These are phyloP conservation scores for Agrotis exclamationis DNA, from an alignment of 2,888 invertebrate genomes.

Conservation along the genomic window DNA sequence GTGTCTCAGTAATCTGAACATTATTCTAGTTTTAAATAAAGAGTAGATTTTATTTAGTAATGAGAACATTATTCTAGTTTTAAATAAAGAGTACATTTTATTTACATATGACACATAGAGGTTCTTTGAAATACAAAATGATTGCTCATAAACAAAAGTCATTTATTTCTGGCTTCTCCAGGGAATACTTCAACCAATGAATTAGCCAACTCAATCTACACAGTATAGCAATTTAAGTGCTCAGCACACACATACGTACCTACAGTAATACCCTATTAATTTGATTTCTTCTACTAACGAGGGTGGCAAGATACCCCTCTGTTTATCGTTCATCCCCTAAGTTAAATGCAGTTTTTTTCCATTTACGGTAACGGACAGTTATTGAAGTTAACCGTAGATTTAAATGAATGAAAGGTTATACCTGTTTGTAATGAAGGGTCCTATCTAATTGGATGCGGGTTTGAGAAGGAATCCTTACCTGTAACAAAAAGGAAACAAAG, in stretches of 20 bases:
- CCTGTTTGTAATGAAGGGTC: slow-evolving; percentile 42
- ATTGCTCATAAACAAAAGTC: slow-evolving; percentile 33
- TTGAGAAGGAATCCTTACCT: slow-evolving; percentile 64
- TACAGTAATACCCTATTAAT: slow-evolving; percentile 52
- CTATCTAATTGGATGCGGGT: slow-evolving; percentile 27
- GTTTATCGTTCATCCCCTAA: slow-evolving; percentile 63
- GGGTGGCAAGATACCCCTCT: slow-evolving; percentile 60
- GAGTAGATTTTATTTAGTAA: not conserved
- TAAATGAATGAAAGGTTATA: slow-evolving; percentile 52
- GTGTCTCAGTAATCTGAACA: too few relatives aligned
- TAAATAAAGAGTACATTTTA: not conserved
- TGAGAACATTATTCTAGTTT: too few relatives aligned
- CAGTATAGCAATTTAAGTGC: slow-evolving; percentile 40
- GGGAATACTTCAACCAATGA: slow-evolving; percentile 12
- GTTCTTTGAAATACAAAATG: slow-evolving; percentile 7
- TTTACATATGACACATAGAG: not conserved
- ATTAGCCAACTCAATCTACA: slow-evolving; percentile 34
- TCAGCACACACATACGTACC: slow-evolving; percentile 21
- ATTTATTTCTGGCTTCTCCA: slow-evolving; percentile 26
- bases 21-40: too few relatives aligned
- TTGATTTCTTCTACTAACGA: slow-evolving; percentile 56
- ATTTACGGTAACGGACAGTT: slow-evolving; percentile 44
- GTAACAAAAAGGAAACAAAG: slow-evolving; percentile 63
- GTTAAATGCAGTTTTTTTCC: slow-evolving; percentile 58
- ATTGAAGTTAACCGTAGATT: slow-evolving; percentile 26